phyloP scores from a whole-genome alignment of 2,888 invertebrate genomes.

The Trichopria drosophilae region DNA sequence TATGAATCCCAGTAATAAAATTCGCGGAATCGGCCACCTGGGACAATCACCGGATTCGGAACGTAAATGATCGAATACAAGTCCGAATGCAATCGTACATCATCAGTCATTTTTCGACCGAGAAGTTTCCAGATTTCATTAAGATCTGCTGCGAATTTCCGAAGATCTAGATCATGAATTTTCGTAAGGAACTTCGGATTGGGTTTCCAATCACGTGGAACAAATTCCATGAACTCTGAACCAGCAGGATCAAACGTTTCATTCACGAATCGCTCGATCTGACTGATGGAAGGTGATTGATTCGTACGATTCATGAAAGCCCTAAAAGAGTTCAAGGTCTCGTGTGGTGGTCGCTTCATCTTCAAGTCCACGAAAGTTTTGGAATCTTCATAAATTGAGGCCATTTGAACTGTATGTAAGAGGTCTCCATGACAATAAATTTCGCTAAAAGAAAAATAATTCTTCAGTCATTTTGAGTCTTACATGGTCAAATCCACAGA shows the following conservation, averaged over 20 bases:
- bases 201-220: conserved; percentile 64
- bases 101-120: conserved; percentile 65
- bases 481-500: too few relatives aligned
- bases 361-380: conserved; percentile 83
- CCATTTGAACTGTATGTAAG: conserved; percentile 72
- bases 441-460: too few relatives aligned
- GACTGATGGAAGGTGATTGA: conserved; percentile 59
- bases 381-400: conserved; percentile 72
- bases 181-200: conserved; percentile 65
- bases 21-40: conserved; percentile 73
- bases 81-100: conserved; percentile 63
- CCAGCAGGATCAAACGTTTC: conserved; percentile 64
- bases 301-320: conserved; percentile 62
- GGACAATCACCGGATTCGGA: conserved; percentile 70
- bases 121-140: conserved; percentile 68
- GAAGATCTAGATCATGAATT: conserved; percentile 64
- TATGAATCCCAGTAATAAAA: conserved; percentile 88
- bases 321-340: conserved; percentile 64
- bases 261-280: conserved; percentile 63
- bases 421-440: conserved; percentile 77
- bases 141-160: conserved; percentile 67
- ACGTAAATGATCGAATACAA: conserved; percentile 70
- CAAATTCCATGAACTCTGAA: conserved; percentile 66
- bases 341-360: conserved; percentile 65
- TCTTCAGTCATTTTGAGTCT: too few relatives aligned